Conservation (phyloP, 2,797 vertebrate species). For the Anolis apletophallus region DNA sequence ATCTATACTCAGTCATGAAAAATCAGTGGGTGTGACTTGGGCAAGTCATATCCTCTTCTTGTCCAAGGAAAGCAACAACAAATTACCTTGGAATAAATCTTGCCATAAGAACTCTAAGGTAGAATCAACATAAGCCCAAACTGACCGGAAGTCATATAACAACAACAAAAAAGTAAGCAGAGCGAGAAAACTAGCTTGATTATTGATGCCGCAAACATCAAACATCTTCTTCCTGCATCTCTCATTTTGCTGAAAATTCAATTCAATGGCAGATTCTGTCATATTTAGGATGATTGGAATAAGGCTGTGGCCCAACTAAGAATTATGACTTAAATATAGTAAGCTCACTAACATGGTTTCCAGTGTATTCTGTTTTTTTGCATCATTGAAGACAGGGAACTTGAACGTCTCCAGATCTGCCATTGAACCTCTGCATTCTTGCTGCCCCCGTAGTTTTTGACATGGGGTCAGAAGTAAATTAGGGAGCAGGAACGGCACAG, state of each 20-base stretch:
- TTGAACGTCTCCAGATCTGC: neutral
- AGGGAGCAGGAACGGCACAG: constrained; percentile 73
- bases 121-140: no score
- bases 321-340: neutral
- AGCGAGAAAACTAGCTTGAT: neutral
- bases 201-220: neutral
- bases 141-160: no score
- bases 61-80: no score
- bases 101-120: no score
- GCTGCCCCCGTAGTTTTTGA: constrained; percentile 61
- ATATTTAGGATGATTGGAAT: neutral
- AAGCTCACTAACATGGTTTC: neutral
- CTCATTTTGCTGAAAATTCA: neutral
- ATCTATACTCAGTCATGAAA: no score
- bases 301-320: neutral
- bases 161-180: no score
- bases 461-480: constrained; percentile 82
- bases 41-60: no score
- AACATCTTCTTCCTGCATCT: no score
- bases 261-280: neutral
- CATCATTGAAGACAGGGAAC: neutral
- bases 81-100: no score
- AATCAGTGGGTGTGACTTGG: no score
- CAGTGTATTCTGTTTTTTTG: neutral
- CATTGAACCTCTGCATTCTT: no score